Conservation (phyloP, 2,113 vertebrate species). For the Phocoena sinus region DNA sequence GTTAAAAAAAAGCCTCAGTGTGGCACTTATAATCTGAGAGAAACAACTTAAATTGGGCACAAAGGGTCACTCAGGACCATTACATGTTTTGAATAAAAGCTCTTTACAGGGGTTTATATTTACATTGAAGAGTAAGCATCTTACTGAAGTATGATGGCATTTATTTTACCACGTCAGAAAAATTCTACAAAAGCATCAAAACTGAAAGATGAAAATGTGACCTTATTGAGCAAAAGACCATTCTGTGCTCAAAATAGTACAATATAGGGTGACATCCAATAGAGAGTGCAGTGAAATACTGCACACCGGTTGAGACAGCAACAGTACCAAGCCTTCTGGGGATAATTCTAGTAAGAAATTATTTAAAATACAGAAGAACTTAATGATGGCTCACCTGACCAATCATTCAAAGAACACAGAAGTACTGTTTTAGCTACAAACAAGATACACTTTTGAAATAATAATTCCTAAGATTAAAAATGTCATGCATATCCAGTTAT, state of each 20-base stretch:
- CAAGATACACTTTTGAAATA: not conserved
- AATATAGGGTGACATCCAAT: not conserved
- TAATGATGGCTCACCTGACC: not conserved
- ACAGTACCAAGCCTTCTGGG: not conserved
- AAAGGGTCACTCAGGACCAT: not conserved
- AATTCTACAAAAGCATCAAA: conserved; percentile 13
- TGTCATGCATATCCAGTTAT: not conserved
- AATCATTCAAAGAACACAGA: not conserved
- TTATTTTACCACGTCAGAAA: not conserved
- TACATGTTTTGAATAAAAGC: not conserved
- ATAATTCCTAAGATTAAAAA: conserved; percentile 28
- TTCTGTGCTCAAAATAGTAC: not conserved
- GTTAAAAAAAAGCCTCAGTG: conserved; percentile 14
- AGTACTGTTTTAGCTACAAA: conserved; percentile 16
- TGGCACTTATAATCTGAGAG: not conserved
- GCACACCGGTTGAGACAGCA: not conserved
- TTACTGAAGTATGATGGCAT: not conserved
- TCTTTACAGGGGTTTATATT: not conserved
- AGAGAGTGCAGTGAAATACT: not conserved
- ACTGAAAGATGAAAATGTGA: not conserved
- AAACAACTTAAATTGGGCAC: not conserved
- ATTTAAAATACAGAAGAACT: conserved; percentile 11
- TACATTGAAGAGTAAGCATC: not conserved
- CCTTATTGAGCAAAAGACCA: not conserved
- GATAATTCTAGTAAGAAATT: not conserved